Evolutionary conservation across 1,140 invertebrate genomes (phyloP).

Genomic region (Ceratina japonica): DNA sequence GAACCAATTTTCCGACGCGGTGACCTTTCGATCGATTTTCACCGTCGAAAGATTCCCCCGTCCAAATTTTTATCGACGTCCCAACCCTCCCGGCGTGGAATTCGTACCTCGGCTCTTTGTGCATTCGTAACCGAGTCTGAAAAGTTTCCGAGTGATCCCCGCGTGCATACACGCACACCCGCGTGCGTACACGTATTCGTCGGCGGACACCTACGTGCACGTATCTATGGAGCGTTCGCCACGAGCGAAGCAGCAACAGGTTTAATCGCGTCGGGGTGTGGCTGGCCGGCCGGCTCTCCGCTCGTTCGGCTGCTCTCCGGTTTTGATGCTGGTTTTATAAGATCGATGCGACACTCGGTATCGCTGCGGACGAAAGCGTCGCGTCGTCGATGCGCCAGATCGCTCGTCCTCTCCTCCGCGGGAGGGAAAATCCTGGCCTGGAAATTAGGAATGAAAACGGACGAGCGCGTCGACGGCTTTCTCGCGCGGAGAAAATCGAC

Average conservation of each 20-base stretch:
- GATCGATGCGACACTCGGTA: slow-evolving; percentile 69
- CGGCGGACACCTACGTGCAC: slow-evolving; percentile 51
- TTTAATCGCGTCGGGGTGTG: slow-evolving; percentile 76
- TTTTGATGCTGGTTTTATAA: slow-evolving; percentile 60
- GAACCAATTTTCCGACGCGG: too few species aligned
- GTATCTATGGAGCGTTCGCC: slow-evolving; percentile 43
- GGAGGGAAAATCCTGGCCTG: slow-evolving; percentile 15
- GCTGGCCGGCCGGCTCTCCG: slow-evolving; percentile 63
- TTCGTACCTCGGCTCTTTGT: not conserved
- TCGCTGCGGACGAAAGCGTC: slow-evolving; percentile 31
- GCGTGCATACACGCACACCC: slow-evolving; percentile 7
- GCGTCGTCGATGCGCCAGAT: slow-evolving; percentile 9
- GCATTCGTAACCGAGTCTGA: slow-evolving; percentile 20
- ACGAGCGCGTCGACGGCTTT: not conserved
- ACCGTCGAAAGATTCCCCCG: too few species aligned
- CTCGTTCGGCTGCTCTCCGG: slow-evolving; percentile 60
- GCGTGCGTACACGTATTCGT: too few species aligned
- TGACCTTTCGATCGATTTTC: too few species aligned
- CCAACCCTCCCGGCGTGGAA: too few species aligned
- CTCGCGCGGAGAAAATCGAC: not conserved
- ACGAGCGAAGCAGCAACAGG: slow-evolving; percentile 74
- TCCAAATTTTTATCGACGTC: too few species aligned
- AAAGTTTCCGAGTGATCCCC: slow-evolving; percentile 29
- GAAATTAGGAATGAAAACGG: slow-evolving; percentile 11
- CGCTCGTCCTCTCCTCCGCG: not conserved